Evolutionary conservation across 2,113 vertebrate species (phyloP).

Genomic region (Oenanthe melanoleuca): DNA sequence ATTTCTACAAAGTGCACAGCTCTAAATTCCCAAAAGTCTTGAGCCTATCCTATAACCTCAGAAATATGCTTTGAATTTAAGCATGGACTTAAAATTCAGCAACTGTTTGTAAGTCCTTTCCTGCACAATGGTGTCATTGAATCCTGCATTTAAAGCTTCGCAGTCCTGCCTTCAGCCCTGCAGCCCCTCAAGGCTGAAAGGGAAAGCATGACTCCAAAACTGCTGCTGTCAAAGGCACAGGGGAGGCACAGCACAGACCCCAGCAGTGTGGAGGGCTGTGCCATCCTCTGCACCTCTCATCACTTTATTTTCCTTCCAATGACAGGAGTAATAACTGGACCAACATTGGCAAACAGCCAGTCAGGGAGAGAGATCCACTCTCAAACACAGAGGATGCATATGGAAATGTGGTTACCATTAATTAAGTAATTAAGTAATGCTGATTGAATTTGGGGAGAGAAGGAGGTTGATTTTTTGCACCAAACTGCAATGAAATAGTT

Average conservation of each 20-base stretch:
- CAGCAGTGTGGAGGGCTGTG: neutral
- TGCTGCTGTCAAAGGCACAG: fast-evolving
- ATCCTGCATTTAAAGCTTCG: neutral
- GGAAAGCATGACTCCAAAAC: neutral
- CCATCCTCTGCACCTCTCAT: neutral
- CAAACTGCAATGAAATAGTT: neutral
- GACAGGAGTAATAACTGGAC: neutral
- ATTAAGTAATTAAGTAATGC: neutral
- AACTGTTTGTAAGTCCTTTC: neutral
- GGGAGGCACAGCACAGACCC: fast-evolving
- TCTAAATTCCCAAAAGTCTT: neutral
- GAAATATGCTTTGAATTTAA: neutral
- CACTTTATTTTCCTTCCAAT: neutral
- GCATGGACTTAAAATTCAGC: neutral
- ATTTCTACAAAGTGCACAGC: neutral
- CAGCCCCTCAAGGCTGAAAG: neutral
- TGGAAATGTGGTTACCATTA: neutral
- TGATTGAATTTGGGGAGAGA: neutral
- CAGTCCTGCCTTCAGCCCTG: neutral
- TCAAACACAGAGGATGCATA: neutral
- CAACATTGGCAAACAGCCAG: neutral
- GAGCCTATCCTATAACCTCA: neutral
- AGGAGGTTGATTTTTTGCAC: neutral
- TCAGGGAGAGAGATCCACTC: neutral
- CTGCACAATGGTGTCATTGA: constrained; percentile 6